These are phyloP conservation scores for Eulemur macaco DNA, from an alignment of 2,113 vertebrate genomes.

Conservation along the genomic window DNA sequence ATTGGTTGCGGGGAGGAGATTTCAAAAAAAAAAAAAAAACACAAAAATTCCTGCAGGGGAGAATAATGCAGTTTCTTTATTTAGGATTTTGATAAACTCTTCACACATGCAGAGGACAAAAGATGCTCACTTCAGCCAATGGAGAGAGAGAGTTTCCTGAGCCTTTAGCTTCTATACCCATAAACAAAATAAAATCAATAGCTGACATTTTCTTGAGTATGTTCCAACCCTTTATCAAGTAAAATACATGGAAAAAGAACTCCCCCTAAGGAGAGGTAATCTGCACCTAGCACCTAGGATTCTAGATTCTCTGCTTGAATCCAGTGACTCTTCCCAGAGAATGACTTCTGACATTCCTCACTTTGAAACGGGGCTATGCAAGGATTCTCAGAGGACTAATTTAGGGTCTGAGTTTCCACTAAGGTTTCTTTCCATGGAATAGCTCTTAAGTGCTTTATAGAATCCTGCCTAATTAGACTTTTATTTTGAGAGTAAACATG, in stretches of 20 bases:
- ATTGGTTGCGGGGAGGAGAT: background rate
- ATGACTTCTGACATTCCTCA: background rate
- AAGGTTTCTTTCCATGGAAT: background rate
- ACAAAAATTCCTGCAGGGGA: slow-evolving; percentile 17
- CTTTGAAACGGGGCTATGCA: background rate
- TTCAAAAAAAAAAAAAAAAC: background rate
- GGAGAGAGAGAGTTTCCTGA: background rate
- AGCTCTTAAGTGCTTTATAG: background rate
- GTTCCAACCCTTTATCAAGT: slow-evolving; percentile 9
- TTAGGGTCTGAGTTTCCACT: background rate
- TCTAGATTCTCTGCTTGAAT: slow-evolving; percentile 6
- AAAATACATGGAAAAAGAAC: background rate
- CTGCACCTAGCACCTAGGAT: background rate
- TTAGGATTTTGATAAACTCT: slow-evolving; percentile 17
- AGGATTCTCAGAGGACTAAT: background rate
- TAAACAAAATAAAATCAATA: background rate
- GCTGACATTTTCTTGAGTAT: background rate
- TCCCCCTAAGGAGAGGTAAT: background rate
- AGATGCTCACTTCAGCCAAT: background rate
- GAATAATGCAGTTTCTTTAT: background rate
- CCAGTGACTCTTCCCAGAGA: background rate
- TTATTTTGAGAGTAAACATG: slow-evolving; percentile 21
- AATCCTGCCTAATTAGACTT: background rate
- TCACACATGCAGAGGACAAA: background rate
- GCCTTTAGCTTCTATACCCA: background rate